Percentiles rank a stretch among this genome's conserved stretches.
Evolutionary conservation across 2,797 vertebrate genomes (phyloP).

Genomic region (Spatula versicolor): DNA sequence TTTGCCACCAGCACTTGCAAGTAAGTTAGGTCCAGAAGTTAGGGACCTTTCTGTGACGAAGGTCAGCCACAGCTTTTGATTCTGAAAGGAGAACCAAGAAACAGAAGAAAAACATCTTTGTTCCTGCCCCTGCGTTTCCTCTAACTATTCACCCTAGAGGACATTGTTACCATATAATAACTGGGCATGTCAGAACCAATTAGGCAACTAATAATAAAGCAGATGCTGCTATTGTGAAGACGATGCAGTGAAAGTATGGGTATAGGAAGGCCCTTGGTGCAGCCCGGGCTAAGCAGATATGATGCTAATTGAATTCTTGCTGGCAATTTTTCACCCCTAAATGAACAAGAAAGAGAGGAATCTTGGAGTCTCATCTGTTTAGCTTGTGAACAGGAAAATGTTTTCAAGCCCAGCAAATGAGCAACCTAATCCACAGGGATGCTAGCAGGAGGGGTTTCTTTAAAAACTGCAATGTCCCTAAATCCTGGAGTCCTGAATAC

Average conservation of each 20-base stretch:
- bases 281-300: conserved; percentile 60
- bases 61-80: neutral
- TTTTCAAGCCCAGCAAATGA: conserved; percentile 70
- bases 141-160: conserved; percentile 64
- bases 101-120: conserved; percentile 5
- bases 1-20: neutral
- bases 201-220: conserved; percentile 84
- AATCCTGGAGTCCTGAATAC: accelerated
- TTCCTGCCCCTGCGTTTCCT: neutral
- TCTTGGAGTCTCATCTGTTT: conserved; percentile 78
- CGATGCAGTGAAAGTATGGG: conserved; percentile 9
- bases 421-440: conserved; percentile 74
- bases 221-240: conserved; percentile 79
- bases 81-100: neutral
- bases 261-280: conserved; percentile 55
- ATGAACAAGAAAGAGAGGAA: conserved; percentile 87
- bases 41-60: neutral
- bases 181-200: conserved; percentile 85
- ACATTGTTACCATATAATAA: conserved; percentile 80
- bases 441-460: neutral
- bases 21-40: neutral
- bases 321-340: conserved; percentile 87
- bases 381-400: conserved; percentile 63
- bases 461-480: accelerated
- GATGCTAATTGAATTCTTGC: conserved; percentile 87